These are phyloP conservation scores for Drosophila infuscata DNA, from an alignment of 2,888 invertebrate genomes.

Conservation along the genomic window DNA sequence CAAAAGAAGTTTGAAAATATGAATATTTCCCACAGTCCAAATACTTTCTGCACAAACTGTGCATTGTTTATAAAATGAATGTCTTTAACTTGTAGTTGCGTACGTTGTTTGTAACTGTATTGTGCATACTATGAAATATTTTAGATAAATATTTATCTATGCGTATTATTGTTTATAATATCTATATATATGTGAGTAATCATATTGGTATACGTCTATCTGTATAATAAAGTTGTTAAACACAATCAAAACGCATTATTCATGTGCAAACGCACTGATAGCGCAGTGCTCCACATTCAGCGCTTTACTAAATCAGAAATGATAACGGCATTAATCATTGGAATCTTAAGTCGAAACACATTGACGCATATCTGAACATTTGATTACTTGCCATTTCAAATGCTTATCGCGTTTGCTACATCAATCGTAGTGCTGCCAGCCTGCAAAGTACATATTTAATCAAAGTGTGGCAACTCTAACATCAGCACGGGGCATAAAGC, in stretches of 20 bases:
- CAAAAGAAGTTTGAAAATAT: too few relatives aligned
- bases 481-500: too few relatives aligned
- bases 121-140: conserved; percentile 59
- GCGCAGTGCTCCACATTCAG: conserved; percentile 26
- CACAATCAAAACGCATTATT: conserved; percentile 24
- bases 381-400: conserved; percentile 32
- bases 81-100: conserved; percentile 57
- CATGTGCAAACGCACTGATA: not conserved
- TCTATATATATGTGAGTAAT: conserved; percentile 50
- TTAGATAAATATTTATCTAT: conserved; percentile 65
- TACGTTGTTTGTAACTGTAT: conserved; percentile 55
- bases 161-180: conserved; percentile 50
- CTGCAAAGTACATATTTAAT: not conserved
- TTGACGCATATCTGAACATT: conserved; percentile 7
- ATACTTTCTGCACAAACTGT: not conserved
- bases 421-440: conserved; percentile 12
- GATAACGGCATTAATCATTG: conserved; percentile 28
- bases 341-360: conserved; percentile 3
- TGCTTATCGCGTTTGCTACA: conserved; percentile 6
- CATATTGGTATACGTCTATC: conserved; percentile 32
- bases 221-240: conserved; percentile 65
- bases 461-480: conserved; percentile 23
- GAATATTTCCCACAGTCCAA: too few relatives aligned
- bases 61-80: conserved; percentile 58
- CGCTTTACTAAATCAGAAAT: conserved; percentile 16